A percentile compares a stretch with the other conserved stretches of the same genome.
Evolutionary conservation across 2,113 vertebrate genomes (phyloP).

Genomic region (Vimba vimba): DNA sequence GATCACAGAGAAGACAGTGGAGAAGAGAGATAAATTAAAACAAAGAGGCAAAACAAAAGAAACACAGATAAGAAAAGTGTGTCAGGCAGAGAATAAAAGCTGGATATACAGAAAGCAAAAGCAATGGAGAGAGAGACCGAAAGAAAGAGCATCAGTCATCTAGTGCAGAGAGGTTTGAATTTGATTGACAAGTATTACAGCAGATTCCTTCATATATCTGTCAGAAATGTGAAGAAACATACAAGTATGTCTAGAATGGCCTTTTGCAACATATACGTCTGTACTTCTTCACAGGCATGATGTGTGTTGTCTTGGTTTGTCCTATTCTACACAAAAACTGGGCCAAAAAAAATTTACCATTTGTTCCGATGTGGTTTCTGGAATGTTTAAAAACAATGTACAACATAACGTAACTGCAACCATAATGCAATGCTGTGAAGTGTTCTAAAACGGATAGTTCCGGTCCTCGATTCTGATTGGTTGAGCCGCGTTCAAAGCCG

Average conservation of each 20-base stretch:
- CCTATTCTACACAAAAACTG: no score
- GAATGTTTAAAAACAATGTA: not conserved
- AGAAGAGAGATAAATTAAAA: constrained; percentile 6
- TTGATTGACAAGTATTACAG: constrained; percentile 52
- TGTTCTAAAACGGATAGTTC: not conserved
- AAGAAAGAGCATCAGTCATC: not conserved
- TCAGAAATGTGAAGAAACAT: constrained; percentile 22
- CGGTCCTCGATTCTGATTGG: no score
- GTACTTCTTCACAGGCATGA: not conserved
- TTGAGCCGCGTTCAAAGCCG: no score
- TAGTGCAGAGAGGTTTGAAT: constrained; percentile 16
- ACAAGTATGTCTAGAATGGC: not conserved
- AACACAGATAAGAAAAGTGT: not conserved
- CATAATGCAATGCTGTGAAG: no score
- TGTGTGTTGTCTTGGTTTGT: not conserved
- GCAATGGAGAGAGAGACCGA: constrained; percentile 12
- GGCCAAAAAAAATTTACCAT: no score
- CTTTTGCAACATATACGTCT: not conserved
- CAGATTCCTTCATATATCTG: constrained; percentile 40
- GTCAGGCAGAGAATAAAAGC: constrained; percentile 12
- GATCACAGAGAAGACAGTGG: constrained; percentile 39
- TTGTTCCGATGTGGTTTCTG: not conserved
- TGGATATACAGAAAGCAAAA: constrained; percentile 1
- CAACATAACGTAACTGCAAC: not conserved
- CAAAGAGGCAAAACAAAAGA: not conserved